Conservation (phyloP, 2,113 vertebrate genomes). For the Paradisaea rubra region DNA sequence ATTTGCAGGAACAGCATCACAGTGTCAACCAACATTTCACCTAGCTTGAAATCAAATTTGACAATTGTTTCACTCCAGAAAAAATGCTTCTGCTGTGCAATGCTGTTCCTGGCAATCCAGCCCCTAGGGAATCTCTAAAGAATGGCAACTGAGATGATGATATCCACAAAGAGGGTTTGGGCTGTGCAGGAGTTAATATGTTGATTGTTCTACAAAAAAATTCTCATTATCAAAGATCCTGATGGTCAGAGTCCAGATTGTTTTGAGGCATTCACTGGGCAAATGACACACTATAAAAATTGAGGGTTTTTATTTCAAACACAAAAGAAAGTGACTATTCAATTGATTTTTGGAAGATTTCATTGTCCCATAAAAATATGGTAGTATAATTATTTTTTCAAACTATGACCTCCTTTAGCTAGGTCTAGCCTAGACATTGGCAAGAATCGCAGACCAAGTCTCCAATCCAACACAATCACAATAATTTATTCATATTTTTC, state of each 20-base stretch:
- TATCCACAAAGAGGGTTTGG: background rate
- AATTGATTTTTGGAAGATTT: background rate
- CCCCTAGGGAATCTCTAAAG: background rate
- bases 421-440: background rate
- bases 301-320: background rate
- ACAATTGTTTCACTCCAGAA: background rate
- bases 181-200: background rate
- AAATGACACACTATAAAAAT: background rate
- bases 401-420: background rate
- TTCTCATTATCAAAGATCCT: background rate
- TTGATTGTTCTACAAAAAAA: background rate
- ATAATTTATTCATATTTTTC: background rate
- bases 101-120: background rate
- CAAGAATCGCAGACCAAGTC: background rate
- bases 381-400: background rate
- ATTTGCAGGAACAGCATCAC: background rate
- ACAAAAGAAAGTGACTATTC: background rate
- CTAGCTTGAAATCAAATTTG: background rate
- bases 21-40: background rate
- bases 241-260: background rate
- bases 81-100: background rate
- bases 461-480: background rate
- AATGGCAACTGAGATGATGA: background rate
- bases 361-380: background rate
- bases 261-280: background rate